Conservation (phyloP, 1,140 invertebrate species). For the Brachionus manjavacas region DNA sequence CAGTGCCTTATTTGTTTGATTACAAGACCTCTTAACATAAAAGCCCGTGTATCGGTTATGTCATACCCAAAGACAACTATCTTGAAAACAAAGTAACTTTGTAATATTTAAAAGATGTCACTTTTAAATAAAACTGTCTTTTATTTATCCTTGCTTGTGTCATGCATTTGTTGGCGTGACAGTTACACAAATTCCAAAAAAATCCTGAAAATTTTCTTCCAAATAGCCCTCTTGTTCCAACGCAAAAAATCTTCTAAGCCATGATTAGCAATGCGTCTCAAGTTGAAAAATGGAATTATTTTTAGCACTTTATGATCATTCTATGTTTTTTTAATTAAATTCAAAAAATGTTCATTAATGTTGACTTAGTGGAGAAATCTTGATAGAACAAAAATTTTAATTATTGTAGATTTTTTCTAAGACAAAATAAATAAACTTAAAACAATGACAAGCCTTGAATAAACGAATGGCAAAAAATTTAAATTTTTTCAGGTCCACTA, state of each 20-base stretch:
- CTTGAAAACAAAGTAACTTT: no score
- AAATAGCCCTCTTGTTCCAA: no score
- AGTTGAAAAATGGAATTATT: background rate
- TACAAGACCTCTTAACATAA: background rate
- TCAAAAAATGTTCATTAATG: background rate
- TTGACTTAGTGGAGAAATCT: background rate
- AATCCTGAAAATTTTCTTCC: no score
- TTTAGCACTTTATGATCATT: background rate
- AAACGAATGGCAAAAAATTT: background rate
- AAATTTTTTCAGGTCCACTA: background rate
- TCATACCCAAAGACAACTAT: no score
- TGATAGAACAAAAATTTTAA: background rate
- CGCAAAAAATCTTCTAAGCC: no score
- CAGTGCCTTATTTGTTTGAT: slow-evolving; percentile 1
- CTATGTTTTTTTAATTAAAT: background rate
- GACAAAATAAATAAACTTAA: background rate
- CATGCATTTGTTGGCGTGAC: no score
- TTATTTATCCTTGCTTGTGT: no score
- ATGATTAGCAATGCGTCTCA: background rate
- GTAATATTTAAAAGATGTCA: no score
- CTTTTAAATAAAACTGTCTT: no score
- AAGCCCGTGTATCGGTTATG: background rate
- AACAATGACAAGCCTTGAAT: background rate
- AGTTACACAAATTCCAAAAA: background rate
- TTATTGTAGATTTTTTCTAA: background rate